Evolutionary conservation across 2,113 vertebrate genomes (phyloP).

Genomic region (Caracal caracal): DNA sequence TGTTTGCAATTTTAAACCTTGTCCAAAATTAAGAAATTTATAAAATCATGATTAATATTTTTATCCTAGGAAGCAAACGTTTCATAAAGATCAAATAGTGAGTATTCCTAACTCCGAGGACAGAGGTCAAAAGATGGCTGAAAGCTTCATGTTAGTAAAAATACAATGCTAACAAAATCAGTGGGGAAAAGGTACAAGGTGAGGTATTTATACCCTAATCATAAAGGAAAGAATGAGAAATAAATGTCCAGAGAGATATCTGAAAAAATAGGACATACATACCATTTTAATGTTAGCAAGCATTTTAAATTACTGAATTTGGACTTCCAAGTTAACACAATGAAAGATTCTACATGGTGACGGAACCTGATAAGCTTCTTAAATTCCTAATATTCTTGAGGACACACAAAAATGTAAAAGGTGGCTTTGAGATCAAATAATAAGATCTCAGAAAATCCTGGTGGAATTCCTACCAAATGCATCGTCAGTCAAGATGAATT

Average conservation of each 20-base stretch:
- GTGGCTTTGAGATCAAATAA: not conserved
- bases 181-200: not conserved
- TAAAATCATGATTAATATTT: conserved; percentile 21
- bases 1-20: not conserved
- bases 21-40: not conserved
- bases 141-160: conserved; percentile 19
- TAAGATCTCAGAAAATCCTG: not conserved
- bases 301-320: conserved; percentile 6
- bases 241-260: not conserved
- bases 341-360: not conserved
- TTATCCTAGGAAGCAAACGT: not conserved
- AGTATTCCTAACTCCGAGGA: not conserved
- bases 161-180: not conserved
- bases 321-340: not conserved
- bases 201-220: not conserved
- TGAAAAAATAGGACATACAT: not conserved
- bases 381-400: not conserved
- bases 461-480: not conserved
- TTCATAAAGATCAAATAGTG: not conserved
- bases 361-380: not conserved
- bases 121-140: not conserved
- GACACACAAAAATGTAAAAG: not conserved
- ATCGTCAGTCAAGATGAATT: not conserved
- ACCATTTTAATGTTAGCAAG: not conserved
- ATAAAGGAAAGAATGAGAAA: not conserved